Percentiles rank a stretch among this genome's conserved stretches.
Evolutionary conservation across 2,888 invertebrate genomes (phyloP).

Genomic region (Pristionchus maxplancki): DNA sequence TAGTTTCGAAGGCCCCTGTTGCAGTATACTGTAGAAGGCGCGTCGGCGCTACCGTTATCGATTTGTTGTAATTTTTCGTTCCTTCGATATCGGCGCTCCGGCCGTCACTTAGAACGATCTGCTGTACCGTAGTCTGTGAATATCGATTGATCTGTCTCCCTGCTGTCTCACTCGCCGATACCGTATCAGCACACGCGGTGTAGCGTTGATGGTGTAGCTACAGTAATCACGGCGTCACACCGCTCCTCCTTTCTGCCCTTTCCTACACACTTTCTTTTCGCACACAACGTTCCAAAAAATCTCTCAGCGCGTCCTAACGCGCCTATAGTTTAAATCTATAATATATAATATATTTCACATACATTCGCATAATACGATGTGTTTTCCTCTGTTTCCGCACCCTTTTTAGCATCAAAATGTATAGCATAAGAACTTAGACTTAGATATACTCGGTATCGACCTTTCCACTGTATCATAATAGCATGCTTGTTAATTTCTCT

Average conservation of each 20-base stretch:
- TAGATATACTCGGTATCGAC: conserved; percentile 26
- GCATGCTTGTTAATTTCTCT: background rate
- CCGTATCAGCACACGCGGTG: background rate
- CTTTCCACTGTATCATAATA: conserved; percentile 31
- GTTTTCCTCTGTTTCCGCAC: background rate
- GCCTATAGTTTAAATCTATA: conserved; percentile 27
- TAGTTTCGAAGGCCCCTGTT: background rate
- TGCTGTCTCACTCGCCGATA: background rate
- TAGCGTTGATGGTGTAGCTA: background rate
- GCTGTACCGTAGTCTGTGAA: conserved; percentile 35
- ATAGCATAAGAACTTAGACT: background rate
- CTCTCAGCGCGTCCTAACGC: background rate
- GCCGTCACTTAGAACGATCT: background rate
- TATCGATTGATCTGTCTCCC: background rate
- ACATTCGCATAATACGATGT: conserved; percentile 33
- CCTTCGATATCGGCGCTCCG: background rate
- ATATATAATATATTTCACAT: conserved; percentile 40
- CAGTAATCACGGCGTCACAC: background rate
- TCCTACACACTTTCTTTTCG: conserved; percentile 5
- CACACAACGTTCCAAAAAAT: conserved; percentile 18
- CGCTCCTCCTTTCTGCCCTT: conserved; percentile 11
- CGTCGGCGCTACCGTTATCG: background rate
- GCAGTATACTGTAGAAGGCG: conserved; percentile 36
- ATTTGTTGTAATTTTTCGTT: conserved; percentile 1
- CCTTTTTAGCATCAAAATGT: conserved; percentile 32